Evolutionary conservation across 2,888 invertebrate species (phyloP).

Genomic region (Ashinkailepas kermadecensis): DNA sequence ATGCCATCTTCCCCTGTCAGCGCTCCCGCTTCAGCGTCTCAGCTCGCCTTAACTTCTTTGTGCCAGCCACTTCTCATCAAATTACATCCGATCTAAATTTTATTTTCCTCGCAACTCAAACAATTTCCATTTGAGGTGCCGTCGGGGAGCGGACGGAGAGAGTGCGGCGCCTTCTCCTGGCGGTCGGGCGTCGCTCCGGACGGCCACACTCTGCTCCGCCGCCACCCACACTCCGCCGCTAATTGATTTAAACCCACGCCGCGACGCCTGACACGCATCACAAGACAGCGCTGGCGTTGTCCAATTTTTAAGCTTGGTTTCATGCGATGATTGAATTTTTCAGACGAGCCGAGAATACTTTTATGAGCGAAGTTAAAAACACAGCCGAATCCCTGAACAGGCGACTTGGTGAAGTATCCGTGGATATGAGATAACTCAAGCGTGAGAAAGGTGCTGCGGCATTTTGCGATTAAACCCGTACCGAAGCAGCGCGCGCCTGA

Average conservation of each 20-base stretch:
- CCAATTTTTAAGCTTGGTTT: conserved; percentile 22
- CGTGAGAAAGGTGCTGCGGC: neutral
- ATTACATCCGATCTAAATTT: conserved; percentile 21
- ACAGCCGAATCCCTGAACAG: too few species aligned
- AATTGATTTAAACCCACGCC: conserved; percentile 5
- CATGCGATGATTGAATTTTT: conserved; percentile 24
- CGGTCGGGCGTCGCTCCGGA: neutral
- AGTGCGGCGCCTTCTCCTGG: neutral
- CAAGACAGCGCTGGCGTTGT: neutral
- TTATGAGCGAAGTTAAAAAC: conserved; percentile 16
- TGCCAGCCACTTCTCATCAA: conserved; percentile 19
- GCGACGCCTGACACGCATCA: neutral
- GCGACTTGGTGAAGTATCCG: too few species aligned
- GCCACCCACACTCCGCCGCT: neutral
- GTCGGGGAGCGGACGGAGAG: neutral
- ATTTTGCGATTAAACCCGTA: neutral
- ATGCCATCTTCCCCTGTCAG: neutral
- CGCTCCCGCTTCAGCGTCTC: neutral
- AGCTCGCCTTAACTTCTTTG: conserved; percentile 13
- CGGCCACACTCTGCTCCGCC: too few species aligned
- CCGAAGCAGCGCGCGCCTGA: neutral
- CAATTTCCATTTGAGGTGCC: conserved; percentile 12
- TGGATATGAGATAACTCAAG: too few species aligned
- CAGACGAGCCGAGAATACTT: neutral
- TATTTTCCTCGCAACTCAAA: conserved; percentile 15